A percentile compares a stretch with the other conserved stretches of the same genome.
Conservation (phyloP, 2,888 invertebrate genomes). For the Suillia variegata region DNA sequence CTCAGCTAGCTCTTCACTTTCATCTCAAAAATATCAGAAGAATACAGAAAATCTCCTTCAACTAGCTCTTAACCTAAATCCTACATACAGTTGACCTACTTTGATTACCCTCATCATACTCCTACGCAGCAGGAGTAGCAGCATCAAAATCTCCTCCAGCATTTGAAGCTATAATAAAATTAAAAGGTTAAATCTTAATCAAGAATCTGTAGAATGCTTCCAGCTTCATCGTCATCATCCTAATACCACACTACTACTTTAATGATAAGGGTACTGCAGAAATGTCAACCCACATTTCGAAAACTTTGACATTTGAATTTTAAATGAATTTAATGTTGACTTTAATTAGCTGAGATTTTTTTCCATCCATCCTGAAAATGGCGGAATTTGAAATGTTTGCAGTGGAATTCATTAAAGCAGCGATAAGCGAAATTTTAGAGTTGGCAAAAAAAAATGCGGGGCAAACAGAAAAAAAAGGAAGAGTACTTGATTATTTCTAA, state of each 20-base stretch:
- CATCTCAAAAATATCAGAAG: no score
- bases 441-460: no score
- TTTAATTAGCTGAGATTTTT: constrained; percentile 54
- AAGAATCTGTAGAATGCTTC: not conserved
- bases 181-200: constrained; percentile 4
- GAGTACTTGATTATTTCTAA: no score
- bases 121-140: not conserved
- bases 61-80: no score
- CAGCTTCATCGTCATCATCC: not conserved
- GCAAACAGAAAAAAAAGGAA: no score
- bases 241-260: not conserved
- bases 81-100: not conserved
- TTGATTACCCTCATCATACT: not conserved
- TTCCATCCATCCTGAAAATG: no score
- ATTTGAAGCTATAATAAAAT: not conserved
- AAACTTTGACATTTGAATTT: constrained; percentile 48
- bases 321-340: constrained; percentile 51
- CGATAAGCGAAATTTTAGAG: no score
- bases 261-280: not conserved
- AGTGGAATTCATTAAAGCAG: no score
- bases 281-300: constrained; percentile 16
- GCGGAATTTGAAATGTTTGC: no score
- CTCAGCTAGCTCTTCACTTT: not conserved
- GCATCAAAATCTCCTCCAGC: not conserved
- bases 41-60: no score